Evolutionary conservation across 2,113 vertebrate species (phyloP).

Genomic region (Phasianus colchicus): DNA sequence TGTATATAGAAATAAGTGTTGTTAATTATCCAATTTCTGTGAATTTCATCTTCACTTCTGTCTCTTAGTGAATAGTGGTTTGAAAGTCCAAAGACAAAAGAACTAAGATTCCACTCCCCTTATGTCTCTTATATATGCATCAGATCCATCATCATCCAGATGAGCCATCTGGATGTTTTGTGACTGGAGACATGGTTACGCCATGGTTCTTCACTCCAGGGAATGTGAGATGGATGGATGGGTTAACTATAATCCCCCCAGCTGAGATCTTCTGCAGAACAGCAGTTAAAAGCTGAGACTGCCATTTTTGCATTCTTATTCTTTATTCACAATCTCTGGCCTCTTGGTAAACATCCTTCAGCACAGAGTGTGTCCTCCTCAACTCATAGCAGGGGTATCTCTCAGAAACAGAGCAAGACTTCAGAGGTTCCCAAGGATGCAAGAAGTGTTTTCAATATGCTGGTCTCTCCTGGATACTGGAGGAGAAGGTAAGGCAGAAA

Average conservation of each 20-base stretch:
- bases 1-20: neutral
- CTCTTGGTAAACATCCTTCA: neutral
- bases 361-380: neutral
- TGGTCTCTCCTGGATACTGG: neutral
- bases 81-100: neutral
- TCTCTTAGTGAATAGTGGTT: neutral
- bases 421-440: neutral
- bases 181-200: neutral
- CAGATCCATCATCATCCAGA: neutral
- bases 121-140: neutral
- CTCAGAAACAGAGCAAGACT: neutral
- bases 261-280: neutral
- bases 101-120: neutral
- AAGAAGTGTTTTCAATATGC: neutral
- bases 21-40: neutral
- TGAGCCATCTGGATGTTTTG: neutral
- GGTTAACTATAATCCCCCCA: neutral
- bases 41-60: neutral
- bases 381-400: neutral
- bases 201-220: neutral
- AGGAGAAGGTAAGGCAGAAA: constrained; percentile 15
- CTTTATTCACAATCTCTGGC: neutral
- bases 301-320: neutral
- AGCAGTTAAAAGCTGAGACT: neutral
- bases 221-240: neutral